phyloP scores from a whole-genome alignment of 2,797 vertebrate genomes.

The Acanthopagrus latus region DNA sequence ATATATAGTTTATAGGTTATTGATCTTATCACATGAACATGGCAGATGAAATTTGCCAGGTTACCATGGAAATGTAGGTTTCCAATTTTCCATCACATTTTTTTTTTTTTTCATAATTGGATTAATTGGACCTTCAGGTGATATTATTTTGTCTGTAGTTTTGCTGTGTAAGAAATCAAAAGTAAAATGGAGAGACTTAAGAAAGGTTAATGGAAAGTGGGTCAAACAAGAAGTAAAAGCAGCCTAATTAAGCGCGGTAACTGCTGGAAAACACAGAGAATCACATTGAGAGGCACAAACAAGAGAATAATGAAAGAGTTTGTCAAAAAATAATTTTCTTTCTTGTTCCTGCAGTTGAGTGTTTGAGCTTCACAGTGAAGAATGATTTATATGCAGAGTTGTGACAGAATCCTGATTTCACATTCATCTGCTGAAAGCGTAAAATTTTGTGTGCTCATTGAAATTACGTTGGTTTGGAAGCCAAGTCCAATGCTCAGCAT shows the following conservation, averaged over 20 bases:
- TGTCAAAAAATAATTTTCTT: no score
- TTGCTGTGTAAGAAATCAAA: background rate
- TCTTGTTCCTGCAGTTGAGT: no score
- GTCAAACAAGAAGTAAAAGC: background rate
- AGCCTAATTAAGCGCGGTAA: background rate
- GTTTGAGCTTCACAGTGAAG: no score
- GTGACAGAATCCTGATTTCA: no score
- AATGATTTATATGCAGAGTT: no score
- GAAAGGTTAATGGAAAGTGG: background rate
- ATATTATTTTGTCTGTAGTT: background rate
- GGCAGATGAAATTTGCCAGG: background rate
- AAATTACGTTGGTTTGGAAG: no score
- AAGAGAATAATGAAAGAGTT: background rate
- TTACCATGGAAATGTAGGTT: conserved; percentile 1
- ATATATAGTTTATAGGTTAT: background rate
- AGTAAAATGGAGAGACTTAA: background rate
- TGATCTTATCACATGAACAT: background rate
- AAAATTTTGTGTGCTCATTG: no score
- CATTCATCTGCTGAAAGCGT: no score
- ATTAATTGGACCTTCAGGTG: conserved; percentile 4
- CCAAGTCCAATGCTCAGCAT: no score
- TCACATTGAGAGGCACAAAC: background rate
- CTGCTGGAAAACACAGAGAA: background rate
- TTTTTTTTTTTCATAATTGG: background rate
- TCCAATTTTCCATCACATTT: background rate